Evolutionary conservation across 2,888 invertebrate genomes (phyloP), one percentile per base, ranked within the genome.

Genomic region (Halictus quadricinctus): DNA sequence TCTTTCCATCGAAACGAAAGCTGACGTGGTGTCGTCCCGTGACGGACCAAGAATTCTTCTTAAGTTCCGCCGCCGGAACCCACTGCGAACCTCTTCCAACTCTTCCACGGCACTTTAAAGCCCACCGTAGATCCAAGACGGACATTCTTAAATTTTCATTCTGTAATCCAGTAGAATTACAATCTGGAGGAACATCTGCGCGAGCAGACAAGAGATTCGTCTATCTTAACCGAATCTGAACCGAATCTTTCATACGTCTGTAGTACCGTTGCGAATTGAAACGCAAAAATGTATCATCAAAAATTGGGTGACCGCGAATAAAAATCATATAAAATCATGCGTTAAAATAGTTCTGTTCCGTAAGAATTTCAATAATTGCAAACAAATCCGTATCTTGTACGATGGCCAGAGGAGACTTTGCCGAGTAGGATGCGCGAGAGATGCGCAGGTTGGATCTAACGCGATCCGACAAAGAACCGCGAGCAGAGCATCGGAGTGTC

Each of bases 1-100:
- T 81, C 86, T 72, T 72, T 60, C 25, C 58, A 8, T 21, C 15
- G 10, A 46, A 43, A 58, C 36, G 72, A 54, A 76, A 83, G 72
- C 29, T 43, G 41, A 43, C 74, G 50, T 6, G 21, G 12, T 69
- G 36, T 41, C 69, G 36, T n/a, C 43, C 50, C 69, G 18, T 41
- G 41, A 29, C 50, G 72, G 64, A 21, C 36, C 29, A 36, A 21
- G 43, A 29, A 69, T 70, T 54, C 21, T 58, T 43, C 48, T 18
- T 36, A 21, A 29, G 66, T 69, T 36, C 48, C 5, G 13, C 7
- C 15, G 15, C 29, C 15, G 29, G 1, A 29, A 66, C 66, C 29
- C 18, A 18, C 66, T 21, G 36, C 36, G 66, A 66, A 21, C 5
- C 66, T 66, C 21, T 64, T 15, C 60, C 60, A 13, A 13, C 4